A percentile compares a stretch with the other conserved stretches of the same genome.
Evolutionary conservation across 2,888 invertebrate genomes (phyloP).

Genomic region (Andrena flavipes): DNA sequence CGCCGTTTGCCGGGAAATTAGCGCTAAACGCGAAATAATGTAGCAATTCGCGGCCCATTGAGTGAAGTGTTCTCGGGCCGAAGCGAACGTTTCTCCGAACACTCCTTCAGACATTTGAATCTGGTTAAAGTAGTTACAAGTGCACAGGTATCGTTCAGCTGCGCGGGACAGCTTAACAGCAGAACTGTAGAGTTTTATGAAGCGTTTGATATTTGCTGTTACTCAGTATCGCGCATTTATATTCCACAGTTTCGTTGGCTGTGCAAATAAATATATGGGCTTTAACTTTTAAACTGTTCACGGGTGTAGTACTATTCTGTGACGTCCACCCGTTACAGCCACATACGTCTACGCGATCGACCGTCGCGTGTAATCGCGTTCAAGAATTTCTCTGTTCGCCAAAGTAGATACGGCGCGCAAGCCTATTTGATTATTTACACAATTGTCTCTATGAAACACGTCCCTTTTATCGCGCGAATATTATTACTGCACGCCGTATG

Average conservation of each 20-base stretch:
- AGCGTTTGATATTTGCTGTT: no score
- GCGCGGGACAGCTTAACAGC: no score
- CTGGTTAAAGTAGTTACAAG: no score
- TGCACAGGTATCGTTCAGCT: no score
- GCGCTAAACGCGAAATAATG: conserved; percentile 58
- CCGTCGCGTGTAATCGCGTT: conserved; percentile 6
- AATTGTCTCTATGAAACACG: conserved; percentile 1
- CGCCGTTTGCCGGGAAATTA: conserved; percentile 50
- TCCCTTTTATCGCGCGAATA: neutral
- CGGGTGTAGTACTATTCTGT: no score
- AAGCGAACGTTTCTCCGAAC: neutral
- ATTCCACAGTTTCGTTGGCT: no score
- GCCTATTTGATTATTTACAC: conserved; percentile 7
- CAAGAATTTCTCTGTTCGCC: conserved; percentile 4
- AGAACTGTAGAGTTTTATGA: no score
- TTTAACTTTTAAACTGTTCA: no score
- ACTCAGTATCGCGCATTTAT: no score
- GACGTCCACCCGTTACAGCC: neutral
- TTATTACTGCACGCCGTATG: neutral
- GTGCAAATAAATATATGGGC: no score
- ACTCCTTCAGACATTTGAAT: neutral
- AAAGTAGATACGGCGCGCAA: neutral
- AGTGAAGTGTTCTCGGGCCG: neutral
- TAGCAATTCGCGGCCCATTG: neutral
- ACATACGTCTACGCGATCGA: neutral